Base-by-base conservation (phyloP, 2,888 invertebrate species). In the Smittia aterrima region DNA sequence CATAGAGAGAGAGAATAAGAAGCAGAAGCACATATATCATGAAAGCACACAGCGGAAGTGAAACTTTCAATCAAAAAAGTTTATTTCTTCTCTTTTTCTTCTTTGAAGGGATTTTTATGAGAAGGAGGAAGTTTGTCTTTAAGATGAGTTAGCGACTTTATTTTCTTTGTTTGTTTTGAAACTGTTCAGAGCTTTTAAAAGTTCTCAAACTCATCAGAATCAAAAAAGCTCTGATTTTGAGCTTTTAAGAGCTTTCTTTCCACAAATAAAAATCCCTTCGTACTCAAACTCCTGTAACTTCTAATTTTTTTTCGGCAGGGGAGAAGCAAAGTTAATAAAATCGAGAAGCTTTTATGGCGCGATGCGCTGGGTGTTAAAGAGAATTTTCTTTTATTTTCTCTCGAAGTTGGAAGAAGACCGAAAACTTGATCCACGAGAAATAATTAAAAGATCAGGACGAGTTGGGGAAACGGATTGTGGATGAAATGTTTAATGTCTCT, bases 371-470 rank as follows among this genome's bases (percentile, higher is more conserved):
- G 18, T 64, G 64, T 27, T 64, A 64, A 64, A 64, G 1, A 64
- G 27, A 25, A 6, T 64, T 3, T 64, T 64, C 27, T 20, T 64
- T 24, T 64, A 64, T 64, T 64, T 24, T 64, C 13, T 16, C 16
- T 24, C 11, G 22, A 20, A 64, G 1, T 9, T 4, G 25, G n/a
- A 58, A 58, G 27, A 24, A 25, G 64, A n/a, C n/a, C n/a, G n/a
- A n/a, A 64, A 64, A 64, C 7, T 64, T 64, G 64, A 64, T 64
- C 64, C 64, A 64, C 25, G 64, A 64, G 22, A 64, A 27, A 25
- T 64, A 64, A 64, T 64, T 64, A 64, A 64, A 64, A 64, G 64
- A 64, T 64, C 64, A 64, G 22, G 20, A 58, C 32, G 32, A 32
- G 32, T 32, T n/a, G 32, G 47, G 22, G 58, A 58, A 22, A 58